phyloP scores from a whole-genome alignment of 2,888 invertebrate genomes.

The Sarcophaga rosellei region DNA sequence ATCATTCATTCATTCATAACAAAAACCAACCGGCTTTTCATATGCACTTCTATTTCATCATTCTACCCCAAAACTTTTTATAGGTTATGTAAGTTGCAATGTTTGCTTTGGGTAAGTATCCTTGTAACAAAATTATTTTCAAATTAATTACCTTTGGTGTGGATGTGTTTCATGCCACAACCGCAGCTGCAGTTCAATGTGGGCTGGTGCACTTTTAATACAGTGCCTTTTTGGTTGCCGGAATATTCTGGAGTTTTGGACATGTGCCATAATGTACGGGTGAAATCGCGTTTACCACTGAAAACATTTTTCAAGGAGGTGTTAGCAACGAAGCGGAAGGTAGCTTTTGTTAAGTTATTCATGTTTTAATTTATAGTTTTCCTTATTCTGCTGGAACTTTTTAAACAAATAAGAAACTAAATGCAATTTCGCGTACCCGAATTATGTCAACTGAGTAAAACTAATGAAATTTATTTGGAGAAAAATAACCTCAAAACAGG shows the following conservation, averaged over 20 bases:
- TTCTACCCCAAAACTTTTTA: slow-evolving; percentile 41
- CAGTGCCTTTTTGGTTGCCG: slow-evolving; percentile 74
- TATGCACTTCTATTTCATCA: slow-evolving; percentile 47
- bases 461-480: slow-evolving; percentile 1
- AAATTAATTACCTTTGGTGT: slow-evolving; percentile 86
- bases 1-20: too few relatives aligned
- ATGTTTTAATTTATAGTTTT: slow-evolving; percentile 78
- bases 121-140: not conserved
- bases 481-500: slow-evolving; percentile 51
- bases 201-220: slow-evolving; percentile 83
- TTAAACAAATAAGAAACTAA: slow-evolving; percentile 19
- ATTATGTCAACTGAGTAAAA: slow-evolving; percentile 60
- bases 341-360: slow-evolving; percentile 86
- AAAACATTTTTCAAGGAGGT: slow-evolving; percentile 74
- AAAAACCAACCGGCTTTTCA: slow-evolving; percentile 44
- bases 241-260: slow-evolving; percentile 80
- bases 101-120: slow-evolving; percentile 20
- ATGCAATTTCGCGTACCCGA: slow-evolving; percentile 50
- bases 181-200: slow-evolving; percentile 87
- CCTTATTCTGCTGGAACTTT: not conserved
- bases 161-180: slow-evolving; percentile 85
- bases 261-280: slow-evolving; percentile 89
- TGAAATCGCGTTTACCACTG: slow-evolving; percentile 84
- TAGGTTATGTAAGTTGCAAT: slow-evolving; percentile 77
- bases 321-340: slow-evolving; percentile 82